These are phyloP conservation scores for Amia ocellicauda DNA, from an alignment of 2,113 vertebrate species.

Conservation along the genomic window DNA sequence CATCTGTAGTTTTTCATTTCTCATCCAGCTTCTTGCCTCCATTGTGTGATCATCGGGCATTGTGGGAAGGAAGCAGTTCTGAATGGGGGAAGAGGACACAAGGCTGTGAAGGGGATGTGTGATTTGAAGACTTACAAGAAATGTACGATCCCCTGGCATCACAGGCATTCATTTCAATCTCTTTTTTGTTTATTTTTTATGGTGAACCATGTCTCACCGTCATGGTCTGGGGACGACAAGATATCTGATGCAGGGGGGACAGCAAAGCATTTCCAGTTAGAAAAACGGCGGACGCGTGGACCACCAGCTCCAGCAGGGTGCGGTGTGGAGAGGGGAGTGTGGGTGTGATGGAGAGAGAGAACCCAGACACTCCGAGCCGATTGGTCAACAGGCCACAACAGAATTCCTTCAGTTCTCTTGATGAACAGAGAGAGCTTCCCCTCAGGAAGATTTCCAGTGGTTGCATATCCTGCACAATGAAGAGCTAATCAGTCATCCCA, in stretches of 20 bases:
- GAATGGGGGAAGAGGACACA: not conserved
- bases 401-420: slow-evolving; percentile 38
- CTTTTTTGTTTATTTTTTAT: too few relatives aligned
- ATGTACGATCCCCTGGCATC: too few relatives aligned
- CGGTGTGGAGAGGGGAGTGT: slow-evolving; percentile 28
- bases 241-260: slow-evolving; percentile 48
- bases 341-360: slow-evolving; percentile 8
- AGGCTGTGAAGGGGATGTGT: too few relatives aligned
- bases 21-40: slow-evolving; percentile 36
- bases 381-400: slow-evolving; percentile 52
- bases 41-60: slow-evolving; percentile 59
- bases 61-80: slow-evolving; percentile 56
- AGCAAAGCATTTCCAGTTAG: slow-evolving; percentile 41
- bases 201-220: slow-evolving; percentile 39
- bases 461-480: slow-evolving; percentile 31
- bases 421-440: not conserved
- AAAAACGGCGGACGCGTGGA: slow-evolving; percentile 56
- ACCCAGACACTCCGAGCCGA: slow-evolving; percentile 31
- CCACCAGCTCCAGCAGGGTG: slow-evolving; percentile 57
- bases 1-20: fast-evolving
- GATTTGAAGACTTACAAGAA: too few relatives aligned
- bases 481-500: too few relatives aligned
- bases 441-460: slow-evolving; percentile 38
- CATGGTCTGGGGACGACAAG: slow-evolving; percentile 39
- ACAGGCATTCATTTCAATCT: too few relatives aligned